A percentile compares a stretch with the other conserved stretches of the same genome.
phyloP scores from a whole-genome alignment of 2,888 invertebrate species.

The Himalopsyche kuldschensis region DNA sequence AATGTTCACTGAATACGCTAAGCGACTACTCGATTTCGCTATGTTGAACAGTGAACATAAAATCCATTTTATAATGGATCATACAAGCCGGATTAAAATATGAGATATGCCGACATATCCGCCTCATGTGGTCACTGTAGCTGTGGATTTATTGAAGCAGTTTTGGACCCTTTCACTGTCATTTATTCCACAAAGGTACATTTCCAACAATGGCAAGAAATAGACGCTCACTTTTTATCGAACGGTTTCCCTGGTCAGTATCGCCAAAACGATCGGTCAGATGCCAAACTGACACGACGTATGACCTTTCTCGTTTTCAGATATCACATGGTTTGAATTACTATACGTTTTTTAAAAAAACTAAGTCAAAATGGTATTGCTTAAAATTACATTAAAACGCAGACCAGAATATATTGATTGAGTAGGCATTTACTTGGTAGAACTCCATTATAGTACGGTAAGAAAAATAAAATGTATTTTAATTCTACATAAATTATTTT shows the following conservation, averaged over 20 bases:
- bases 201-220: background rate
- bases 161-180: background rate
- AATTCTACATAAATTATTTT: too few species aligned
- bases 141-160: background rate
- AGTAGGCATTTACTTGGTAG: too few species aligned
- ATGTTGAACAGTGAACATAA: background rate
- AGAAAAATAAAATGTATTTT: too few species aligned
- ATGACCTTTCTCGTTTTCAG: too few species aligned
- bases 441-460: too few species aligned
- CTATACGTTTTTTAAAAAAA: too few species aligned
- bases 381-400: too few species aligned
- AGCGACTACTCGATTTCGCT: too few species aligned
- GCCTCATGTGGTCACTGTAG: background rate
- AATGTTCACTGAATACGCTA: too few species aligned
- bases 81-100: background rate
- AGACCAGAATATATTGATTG: too few species aligned
- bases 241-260: background rate
- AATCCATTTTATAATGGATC: background rate
- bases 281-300: background rate
- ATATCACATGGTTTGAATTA: too few species aligned
- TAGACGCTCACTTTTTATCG: background rate
- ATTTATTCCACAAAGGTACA: background rate
- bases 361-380: too few species aligned
- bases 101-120: background rate
- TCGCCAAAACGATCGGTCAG: background rate